Evolutionary conservation across 2,888 invertebrate genomes (phyloP), one percentile per base, ranked within the genome.

Genomic region (Gari tellinella): DNA sequence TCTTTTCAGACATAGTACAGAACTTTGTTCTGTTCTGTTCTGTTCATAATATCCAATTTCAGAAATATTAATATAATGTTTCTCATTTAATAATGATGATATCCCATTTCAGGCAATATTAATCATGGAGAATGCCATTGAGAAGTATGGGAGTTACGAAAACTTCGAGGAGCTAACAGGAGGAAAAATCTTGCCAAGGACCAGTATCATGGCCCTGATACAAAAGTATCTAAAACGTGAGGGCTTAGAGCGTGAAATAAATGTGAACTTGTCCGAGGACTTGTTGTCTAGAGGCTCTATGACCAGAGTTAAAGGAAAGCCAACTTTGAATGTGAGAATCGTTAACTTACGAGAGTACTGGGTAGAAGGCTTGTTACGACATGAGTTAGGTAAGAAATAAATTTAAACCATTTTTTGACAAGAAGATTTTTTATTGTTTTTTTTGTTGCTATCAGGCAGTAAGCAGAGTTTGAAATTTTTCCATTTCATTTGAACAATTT

Each of bases 311-410:
- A 86, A 87, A 55, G 90, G 90, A 1, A 82, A 82, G 53, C 82
- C 89, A 10, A 83, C 81, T n/a, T 76, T 90, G 5, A 88, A 88
- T 73, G 87, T 90, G 0, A 80, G 90, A 21, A 75, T 86, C 19
- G 81, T 85, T 38, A 87, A 89, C 60, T 76, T 89, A 23, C 70
- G 90, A 56, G 89, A 90, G 57, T 72, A 76, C 49, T 90, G 90
- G 90, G 86, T 88, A 14, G 87, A 87, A 38, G 90, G 90, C 7
- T 67, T 90, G 14, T 82, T 90, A 0, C 55, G 88, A 5, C 90
- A 90, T 83, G 90, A 90, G 69, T 80, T 90, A 65, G 90, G 90
- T 90, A 76, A 64, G 75, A 19, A 43, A 8, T n/a, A n/a, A n/a
- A n/a, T n/a, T n/a, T n/a, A n/a, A n/a, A n/a, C n/a, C n/a, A n/a